These are phyloP conservation scores for Microplitis deprimator DNA, from an alignment of 2,888 invertebrate genomes.

Conservation along the genomic window DNA sequence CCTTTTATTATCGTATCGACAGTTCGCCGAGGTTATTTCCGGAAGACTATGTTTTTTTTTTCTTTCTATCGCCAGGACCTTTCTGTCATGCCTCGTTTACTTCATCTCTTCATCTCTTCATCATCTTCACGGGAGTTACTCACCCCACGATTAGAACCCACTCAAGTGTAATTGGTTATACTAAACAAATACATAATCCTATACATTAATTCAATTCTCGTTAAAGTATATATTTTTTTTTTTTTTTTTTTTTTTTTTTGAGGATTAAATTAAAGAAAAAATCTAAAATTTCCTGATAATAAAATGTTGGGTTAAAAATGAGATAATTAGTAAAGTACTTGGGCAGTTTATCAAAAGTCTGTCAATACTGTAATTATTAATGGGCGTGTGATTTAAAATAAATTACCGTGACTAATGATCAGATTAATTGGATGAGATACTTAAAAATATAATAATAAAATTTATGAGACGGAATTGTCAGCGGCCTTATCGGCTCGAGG, in stretches of 20 bases:
- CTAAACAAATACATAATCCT: too few species aligned
- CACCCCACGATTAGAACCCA: too few species aligned
- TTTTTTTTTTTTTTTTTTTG: neutral
- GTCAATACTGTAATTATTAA: neutral
- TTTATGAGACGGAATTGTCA: conserved; percentile 37
- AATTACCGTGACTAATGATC: neutral
- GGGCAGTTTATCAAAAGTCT: neutral
- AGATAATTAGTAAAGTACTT: neutral
- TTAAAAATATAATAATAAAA: conserved; percentile 14
- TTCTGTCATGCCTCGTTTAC: too few species aligned
- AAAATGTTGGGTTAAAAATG: neutral
- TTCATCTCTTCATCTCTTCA: too few species aligned
- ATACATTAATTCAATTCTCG: too few species aligned
- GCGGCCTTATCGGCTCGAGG: conserved; percentile 41
- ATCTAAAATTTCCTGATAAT: too few species aligned
- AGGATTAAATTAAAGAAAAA: neutral
- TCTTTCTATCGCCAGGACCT: too few species aligned
- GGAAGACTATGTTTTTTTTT: too few species aligned
- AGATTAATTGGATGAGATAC: neutral
- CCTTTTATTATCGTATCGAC: too few species aligned
- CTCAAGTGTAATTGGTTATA: too few species aligned
- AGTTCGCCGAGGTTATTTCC: too few species aligned
- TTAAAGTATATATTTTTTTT: neutral
- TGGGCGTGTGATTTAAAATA: neutral
- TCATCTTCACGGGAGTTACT: too few species aligned